Evolutionary conservation across 1,140 invertebrate species (phyloP), one percentile per base, ranked within the genome.

Genomic region (Drosophila oshimai): DNA sequence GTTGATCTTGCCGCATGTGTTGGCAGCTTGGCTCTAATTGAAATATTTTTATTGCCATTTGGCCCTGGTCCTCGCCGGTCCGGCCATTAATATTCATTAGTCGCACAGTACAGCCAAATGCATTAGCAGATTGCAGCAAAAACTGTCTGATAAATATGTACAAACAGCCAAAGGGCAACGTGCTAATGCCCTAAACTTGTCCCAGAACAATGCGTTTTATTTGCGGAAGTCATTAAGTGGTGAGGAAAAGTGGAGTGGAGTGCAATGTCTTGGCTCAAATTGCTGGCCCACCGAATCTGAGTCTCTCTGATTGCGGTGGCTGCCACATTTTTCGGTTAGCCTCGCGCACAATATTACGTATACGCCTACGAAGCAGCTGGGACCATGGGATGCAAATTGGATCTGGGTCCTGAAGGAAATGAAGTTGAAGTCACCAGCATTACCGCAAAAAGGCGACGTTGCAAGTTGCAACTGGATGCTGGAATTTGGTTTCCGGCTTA

Each of bases 151-250:
- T 83, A 83, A 83, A 83, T 84, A 78, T 69, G 45, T 47, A 60
- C 74, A 80, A 83, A 58, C 74, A 57, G 62, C 54, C 37, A 7
- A 10, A 4, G 45, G 45, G 67, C 50, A 36, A 53, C 58, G 75
- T 75, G 72, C 72, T 74, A 84, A 75, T 72, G 75, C 71, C 62
- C 80, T 84, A 80, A 84, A 86, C 53, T 86, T 74, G 57, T 55
- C 67, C 51, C 54, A 37, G 31, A 62, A 74, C 70, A 75, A 84
- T 70, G 64, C 73, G 73, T 77, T 87, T 81, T 74, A 81, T 81
- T 86, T 81, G 81, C 81, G 81, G 81, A 87, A 87, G 77, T 88
- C 81, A 87, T 87, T 87, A 81, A 77, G 81, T 81, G 81, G 83
- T 64, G 57, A 47, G 79, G 65, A 58, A 47, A 62, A 57, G 46